These are phyloP conservation scores for Diaperis boleti DNA, from an alignment of 2,888 invertebrate species.

Conservation along the genomic window DNA sequence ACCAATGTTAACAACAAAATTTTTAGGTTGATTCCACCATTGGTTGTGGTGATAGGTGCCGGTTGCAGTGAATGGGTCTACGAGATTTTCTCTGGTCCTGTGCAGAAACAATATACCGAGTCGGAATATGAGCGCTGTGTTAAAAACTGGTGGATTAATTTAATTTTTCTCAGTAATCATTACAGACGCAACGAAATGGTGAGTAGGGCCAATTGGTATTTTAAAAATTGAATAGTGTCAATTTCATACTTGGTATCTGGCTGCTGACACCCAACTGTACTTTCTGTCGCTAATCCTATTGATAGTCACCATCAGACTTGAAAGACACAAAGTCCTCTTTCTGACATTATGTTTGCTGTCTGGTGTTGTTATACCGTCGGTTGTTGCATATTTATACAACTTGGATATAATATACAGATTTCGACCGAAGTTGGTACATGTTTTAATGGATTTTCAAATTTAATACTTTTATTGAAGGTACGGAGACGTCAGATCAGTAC, in stretches of 20 bases:
- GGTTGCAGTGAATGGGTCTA: slow-evolving; percentile 47
- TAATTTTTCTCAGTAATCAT: slow-evolving; percentile 39
- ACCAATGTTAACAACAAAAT: slow-evolving; percentile 6
- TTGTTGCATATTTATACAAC: slow-evolving; percentile 46
- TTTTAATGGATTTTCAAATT: no score
- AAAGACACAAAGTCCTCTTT: slow-evolving; percentile 23
- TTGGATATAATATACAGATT: slow-evolving; percentile 49
- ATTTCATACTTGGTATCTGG: slow-evolving; percentile 41
- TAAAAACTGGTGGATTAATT: slow-evolving; percentile 39
- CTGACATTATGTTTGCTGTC: slow-evolving; percentile 36
- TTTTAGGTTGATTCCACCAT: slow-evolving; percentile 49
- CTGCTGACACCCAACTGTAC: slow-evolving; percentile 44
- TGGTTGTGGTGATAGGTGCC: slow-evolving; percentile 45
- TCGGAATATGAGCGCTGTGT: slow-evolving; percentile 43
- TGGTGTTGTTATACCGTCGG: slow-evolving; percentile 45
- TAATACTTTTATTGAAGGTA: no score
- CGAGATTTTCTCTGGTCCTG: slow-evolving; percentile 46
- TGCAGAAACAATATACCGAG: slow-evolving; percentile 47
- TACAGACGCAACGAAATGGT: slow-evolving; percentile 35
- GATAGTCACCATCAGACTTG: slow-evolving; percentile 21
- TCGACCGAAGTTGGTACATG: slow-evolving; percentile 49
- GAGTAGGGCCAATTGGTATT: background rate
- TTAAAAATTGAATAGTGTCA: no score
- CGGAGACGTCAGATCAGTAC: slow-evolving; percentile 48
- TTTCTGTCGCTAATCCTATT: slow-evolving; percentile 34